Conservation (phyloP, 2,797 vertebrate genomes). For the Chrysolophus pictus region DNA sequence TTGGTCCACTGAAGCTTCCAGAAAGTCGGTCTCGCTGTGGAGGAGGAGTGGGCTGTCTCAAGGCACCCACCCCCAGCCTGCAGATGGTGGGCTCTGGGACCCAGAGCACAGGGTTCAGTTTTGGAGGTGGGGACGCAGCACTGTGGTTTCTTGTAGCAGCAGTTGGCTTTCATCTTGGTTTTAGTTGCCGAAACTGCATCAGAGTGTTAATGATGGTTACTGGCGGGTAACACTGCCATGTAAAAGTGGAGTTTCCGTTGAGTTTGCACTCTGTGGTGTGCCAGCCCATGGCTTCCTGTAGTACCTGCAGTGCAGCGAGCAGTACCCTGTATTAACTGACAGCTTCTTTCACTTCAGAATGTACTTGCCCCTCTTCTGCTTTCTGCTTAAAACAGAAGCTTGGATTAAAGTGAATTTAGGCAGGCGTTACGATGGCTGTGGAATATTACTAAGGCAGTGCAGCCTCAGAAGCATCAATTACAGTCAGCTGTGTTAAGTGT, state of each 20-base stretch:
- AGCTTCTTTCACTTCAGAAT: not conserved
- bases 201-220: not conserved
- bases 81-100: accelerated
- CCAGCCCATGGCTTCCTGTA: constrained; percentile 50
- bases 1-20: not conserved
- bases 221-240: constrained; percentile 7
- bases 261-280: constrained; percentile 21
- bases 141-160: not conserved
- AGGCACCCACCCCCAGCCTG: not conserved
- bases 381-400: not conserved
- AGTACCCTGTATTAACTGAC: not conserved
- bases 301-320: not conserved
- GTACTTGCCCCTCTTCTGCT: not conserved
- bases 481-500: constrained; percentile 6
- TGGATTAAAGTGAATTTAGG: not conserved
- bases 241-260: not conserved
- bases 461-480: not conserved
- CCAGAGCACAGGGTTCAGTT: not conserved
- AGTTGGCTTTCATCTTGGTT: constrained; percentile 14
- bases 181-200: constrained; percentile 8
- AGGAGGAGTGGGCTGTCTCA: not conserved
- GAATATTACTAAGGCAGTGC: not conserved
- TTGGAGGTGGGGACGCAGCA: not conserved
- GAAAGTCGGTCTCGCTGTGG: accelerated
- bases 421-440: not conserved